Evolutionary conservation across 2,113 vertebrate genomes (phyloP), one percentile per base, ranked within the genome.

Genomic region (Dicaeum eximium): DNA sequence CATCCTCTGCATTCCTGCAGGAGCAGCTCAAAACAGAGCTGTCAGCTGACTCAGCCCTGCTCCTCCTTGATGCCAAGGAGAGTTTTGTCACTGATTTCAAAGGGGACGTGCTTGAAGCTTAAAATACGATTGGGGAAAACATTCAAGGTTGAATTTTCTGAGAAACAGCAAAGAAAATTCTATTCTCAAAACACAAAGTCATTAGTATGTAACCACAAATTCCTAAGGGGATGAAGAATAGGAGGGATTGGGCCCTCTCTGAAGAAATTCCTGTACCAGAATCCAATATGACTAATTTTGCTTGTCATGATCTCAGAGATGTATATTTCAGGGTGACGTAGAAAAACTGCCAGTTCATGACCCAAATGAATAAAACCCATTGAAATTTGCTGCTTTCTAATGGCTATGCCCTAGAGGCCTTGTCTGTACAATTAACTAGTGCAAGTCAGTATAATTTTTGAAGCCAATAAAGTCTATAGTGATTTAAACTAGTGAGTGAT

Each of bases 21-120:
- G 84, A 96, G 80, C 64, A 62, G 65, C 72, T 94, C 86, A 75
- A 38, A 90, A 69, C 75, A 92, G 73, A 89, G 30, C 28, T 0
- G 0, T 71, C 87, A 53, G 60, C 61, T 86, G 87, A 79, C 94
- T 86, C 64, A 80, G 48, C 66, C 42, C 42, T 73, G 90, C 66
- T 80, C 64, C 54, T 61, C 12, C 73, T 53, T 83, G 28, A 45
- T 74, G 79, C 51, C 64, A 90, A 66, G 75, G 72, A 85, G 64
- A 90, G 37, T 85, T 92, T 84, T 65, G 57, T 86, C 71, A 53
- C n/a, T 60, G 40, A 65, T 90, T 94, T 93, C 72, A 95, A 71
- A 71, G 33, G 28, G 21, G 9, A 60, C 20, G 16, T 1, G 4
- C 37, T 66, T 67, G 54, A 80, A 64, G 40, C 58, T 83, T 70